These are phyloP conservation scores for Ecdyonurus torrentis DNA, from an alignment of 2,888 invertebrate species.

Conservation along the genomic window DNA sequence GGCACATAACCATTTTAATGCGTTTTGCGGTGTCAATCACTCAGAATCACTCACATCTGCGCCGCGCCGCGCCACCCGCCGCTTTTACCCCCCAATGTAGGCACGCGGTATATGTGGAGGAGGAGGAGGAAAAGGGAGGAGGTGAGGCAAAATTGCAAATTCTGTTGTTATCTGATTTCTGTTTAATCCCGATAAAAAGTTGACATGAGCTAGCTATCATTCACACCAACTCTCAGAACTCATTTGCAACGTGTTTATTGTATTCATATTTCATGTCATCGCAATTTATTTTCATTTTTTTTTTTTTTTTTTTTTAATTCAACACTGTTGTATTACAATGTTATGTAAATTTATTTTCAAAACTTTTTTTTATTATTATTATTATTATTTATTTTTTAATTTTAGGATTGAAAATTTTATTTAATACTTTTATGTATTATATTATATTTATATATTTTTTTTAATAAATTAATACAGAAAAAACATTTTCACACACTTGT, in stretches of 20 bases:
- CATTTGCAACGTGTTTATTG: background rate
- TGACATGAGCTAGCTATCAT: background rate
- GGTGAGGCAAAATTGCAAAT: background rate
- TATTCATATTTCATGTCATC: background rate
- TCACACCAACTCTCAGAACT: background rate
- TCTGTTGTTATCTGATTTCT: slow-evolving; percentile 2
- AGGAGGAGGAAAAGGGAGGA: background rate
- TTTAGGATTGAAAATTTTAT: too few relatives aligned
- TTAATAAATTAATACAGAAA: background rate
- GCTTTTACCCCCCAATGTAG: background rate
- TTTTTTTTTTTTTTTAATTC: too few relatives aligned
- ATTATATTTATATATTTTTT: background rate
- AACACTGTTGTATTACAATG: background rate
- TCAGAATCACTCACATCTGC: slow-evolving; percentile 2
- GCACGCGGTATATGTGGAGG: background rate
- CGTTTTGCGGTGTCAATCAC: slow-evolving; percentile 3
- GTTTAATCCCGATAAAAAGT: slow-evolving; percentile 2
- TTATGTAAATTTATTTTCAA: background rate
- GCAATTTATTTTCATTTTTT: background rate
- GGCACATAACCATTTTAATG: slow-evolving; percentile 1
- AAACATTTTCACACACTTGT: background rate
- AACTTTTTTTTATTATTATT: background rate
- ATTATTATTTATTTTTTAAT: background rate
- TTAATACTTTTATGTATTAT: background rate
- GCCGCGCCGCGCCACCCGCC: background rate